These are phyloP conservation scores for Aphelocoma californica DNA, from an alignment of 2,797 vertebrate genomes.

Conservation along the genomic window DNA sequence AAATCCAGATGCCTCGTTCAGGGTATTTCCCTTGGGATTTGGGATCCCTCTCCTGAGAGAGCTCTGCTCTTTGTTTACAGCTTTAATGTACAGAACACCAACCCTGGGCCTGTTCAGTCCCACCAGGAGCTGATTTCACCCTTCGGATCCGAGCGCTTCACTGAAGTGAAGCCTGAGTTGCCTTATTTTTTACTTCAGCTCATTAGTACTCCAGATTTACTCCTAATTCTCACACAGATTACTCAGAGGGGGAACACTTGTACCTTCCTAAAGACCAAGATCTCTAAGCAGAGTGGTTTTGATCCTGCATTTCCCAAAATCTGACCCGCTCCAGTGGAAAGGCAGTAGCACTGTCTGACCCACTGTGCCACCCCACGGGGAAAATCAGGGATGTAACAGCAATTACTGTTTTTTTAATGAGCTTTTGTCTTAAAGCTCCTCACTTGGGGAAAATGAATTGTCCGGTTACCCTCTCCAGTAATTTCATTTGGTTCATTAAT, in stretches of 20 bases:
- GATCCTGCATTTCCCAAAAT: not conserved
- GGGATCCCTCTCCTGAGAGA: not conserved
- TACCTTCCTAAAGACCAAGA: not conserved
- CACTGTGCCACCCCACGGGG: not conserved
- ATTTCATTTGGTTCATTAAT: constrained; percentile 24
- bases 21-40: not conserved
- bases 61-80: not conserved
- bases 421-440: constrained; percentile 30
- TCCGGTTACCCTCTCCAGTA: not conserved
- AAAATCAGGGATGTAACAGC: constrained; percentile 50
- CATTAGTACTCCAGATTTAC: not conserved
- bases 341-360: accelerated
- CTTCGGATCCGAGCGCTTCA: not conserved
- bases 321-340: not conserved
- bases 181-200: constrained; percentile 42
- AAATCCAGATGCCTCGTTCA: not conserved
- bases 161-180: not conserved
- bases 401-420: not conserved
- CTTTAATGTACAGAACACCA: not conserved
- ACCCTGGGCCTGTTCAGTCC: accelerated
- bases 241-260: not conserved
- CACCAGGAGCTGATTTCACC: not conserved
- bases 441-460: not conserved
- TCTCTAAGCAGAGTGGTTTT: not conserved
- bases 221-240: not conserved